Conservation (phyloP, 2,888 invertebrate species). For the Argyresthia goedartella region DNA sequence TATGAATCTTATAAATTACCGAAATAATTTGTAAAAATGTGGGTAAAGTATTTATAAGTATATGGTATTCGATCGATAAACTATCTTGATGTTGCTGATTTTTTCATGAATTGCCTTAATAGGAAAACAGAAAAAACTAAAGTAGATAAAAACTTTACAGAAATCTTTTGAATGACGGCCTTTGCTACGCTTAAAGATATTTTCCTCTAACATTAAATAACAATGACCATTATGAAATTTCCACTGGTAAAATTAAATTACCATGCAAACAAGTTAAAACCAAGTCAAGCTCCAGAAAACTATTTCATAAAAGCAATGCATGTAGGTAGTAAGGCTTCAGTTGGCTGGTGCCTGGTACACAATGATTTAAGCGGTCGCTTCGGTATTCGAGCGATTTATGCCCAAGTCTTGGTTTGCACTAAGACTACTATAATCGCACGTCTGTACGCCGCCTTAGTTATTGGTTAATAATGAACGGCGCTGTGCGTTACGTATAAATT, state of each 20-base stretch:
- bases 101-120: no score
- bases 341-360: conserved; percentile 37
- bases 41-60: not conserved
- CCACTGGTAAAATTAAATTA: not conserved
- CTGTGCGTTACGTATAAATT: not conserved
- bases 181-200: not conserved
- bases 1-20: not conserved
- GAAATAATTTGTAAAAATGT: not conserved
- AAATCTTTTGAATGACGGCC: not conserved
- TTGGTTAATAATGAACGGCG: conserved; percentile 7
- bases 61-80: no score
- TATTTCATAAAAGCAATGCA: not conserved
- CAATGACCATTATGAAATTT: no score
- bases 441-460: conserved; percentile 24
- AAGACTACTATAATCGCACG: conserved; percentile 11
- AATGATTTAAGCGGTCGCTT: conserved; percentile 50
- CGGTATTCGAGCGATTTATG: conserved; percentile 47
- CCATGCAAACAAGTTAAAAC: not conserved
- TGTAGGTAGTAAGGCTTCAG: not conserved
- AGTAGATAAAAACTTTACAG: not conserved
- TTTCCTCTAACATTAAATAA: no score
- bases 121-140: no score
- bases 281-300: no score
- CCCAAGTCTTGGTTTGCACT: conserved; percentile 4
- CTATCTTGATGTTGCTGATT: no score